These are phyloP conservation scores for Carcinoscorpius rotundicauda DNA, from an alignment of 1,140 invertebrate species.

Conservation along the genomic window DNA sequence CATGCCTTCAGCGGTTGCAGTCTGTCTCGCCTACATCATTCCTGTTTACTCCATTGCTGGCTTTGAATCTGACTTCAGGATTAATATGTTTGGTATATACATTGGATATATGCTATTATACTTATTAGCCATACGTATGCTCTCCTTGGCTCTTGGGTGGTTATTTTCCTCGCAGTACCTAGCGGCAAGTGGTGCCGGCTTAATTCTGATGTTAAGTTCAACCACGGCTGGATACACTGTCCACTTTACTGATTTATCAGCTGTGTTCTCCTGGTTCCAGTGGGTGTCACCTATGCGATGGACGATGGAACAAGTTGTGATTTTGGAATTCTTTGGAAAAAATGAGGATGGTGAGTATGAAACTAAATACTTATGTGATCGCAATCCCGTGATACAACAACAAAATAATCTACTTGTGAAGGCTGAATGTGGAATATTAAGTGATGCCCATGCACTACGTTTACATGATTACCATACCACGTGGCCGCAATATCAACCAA, in stretches of 20 bases:
- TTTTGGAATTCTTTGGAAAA: slow-evolving; percentile 24
- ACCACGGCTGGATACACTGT: slow-evolving; percentile 56
- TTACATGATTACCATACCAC: slow-evolving; percentile 14
- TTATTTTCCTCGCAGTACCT: slow-evolving; percentile 35
- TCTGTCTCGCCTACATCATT: slow-evolving; percentile 66
- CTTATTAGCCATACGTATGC: slow-evolving; percentile 52
- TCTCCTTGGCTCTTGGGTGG: slow-evolving; percentile 54
- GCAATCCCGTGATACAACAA: slow-evolving; percentile 24
- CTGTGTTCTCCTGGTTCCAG: slow-evolving; percentile 49
- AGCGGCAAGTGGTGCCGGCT: slow-evolving; percentile 43
- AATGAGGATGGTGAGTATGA: not conserved
- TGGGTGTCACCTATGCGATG: slow-evolving; percentile 60
- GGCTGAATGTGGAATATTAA: slow-evolving; percentile 27
- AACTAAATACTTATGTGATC: slow-evolving; percentile 14
- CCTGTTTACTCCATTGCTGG: slow-evolving; percentile 84
- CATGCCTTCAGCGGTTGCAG: slow-evolving; percentile 45
- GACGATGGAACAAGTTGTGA: slow-evolving; percentile 48
- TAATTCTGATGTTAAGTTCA: slow-evolving; percentile 48
- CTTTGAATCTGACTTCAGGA: slow-evolving; percentile 38
- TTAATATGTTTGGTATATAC: slow-evolving; percentile 56
- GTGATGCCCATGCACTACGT: slow-evolving; percentile 22
- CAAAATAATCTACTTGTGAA: slow-evolving; percentile 26
- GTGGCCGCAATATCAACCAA: slow-evolving; percentile 15
- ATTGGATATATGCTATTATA: slow-evolving; percentile 69
- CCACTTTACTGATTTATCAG: slow-evolving; percentile 54